Percentiles rank a stretch among this genome's conserved stretches.
Conservation (phyloP, 2,113 vertebrate species). For the Grammomys surdaster region DNA sequence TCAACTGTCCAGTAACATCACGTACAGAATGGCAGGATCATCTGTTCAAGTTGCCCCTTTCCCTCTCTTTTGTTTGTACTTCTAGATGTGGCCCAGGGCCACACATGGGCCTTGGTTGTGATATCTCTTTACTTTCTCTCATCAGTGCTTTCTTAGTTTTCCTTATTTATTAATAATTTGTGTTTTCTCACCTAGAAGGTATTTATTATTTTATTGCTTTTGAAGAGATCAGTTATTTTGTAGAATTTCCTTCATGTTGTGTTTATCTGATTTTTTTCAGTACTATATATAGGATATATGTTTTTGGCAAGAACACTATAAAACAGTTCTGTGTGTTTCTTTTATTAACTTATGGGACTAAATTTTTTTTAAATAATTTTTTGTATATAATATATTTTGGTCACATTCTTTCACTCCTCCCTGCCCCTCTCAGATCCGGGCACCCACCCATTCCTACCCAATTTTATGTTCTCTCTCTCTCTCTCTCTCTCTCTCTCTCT, state of each 20-base stretch:
- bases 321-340: neutral
- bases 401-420: neutral
- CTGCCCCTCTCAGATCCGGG: neutral
- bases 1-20: neutral
- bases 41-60: neutral
- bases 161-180: neutral
- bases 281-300: neutral
- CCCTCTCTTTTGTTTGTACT: neutral
- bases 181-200: neutral
- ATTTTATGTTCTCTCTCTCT: neutral
- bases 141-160: neutral
- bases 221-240: neutral
- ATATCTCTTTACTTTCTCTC: neutral
- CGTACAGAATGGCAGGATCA: fast-evolving
- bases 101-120: neutral
- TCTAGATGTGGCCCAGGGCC: neutral
- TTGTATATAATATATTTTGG: neutral
- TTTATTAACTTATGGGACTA: neutral
- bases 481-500: neutral
- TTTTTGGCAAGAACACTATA: neutral
- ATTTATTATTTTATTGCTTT: neutral
- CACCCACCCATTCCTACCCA: neutral
- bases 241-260: neutral
- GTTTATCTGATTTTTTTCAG: neutral
- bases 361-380: neutral